Evolutionary conservation across 2,888 invertebrate genomes (phyloP).

Genomic region (Microctonus brassicae): DNA sequence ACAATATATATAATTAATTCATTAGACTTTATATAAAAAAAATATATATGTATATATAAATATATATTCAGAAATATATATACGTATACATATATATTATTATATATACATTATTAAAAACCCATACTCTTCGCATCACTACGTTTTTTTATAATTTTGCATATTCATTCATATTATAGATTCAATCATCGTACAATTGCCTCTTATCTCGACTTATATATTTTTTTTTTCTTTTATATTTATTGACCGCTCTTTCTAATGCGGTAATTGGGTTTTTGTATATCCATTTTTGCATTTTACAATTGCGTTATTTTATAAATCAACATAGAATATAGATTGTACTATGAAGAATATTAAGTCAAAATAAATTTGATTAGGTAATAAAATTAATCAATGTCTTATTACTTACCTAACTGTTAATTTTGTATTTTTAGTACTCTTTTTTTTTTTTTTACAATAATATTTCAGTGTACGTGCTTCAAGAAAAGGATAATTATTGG

Average conservation of each 20-base stretch:
- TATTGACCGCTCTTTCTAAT: constrained; percentile 41
- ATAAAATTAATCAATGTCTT: constrained; percentile 53
- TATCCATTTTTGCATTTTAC: constrained; percentile 58
- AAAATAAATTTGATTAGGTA: constrained; percentile 71
- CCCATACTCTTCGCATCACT: constrained; percentile 48
- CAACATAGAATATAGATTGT: constrained; percentile 69
- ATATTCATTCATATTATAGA: constrained; percentile 46
- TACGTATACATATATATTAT: constrained; percentile 40
- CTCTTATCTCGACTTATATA: constrained; percentile 44
- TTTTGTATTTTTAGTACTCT: too few species aligned
- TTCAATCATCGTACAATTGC: constrained; percentile 50
- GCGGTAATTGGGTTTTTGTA: constrained; percentile 42
- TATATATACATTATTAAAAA: constrained; percentile 37
- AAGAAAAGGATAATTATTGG: too few species aligned
- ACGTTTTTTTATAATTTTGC: constrained; percentile 53
- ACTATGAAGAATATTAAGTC: constrained; percentile 69
- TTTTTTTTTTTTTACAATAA: not conserved
- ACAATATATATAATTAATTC: constrained; percentile 68
- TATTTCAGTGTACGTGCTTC: too few species aligned
- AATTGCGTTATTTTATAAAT: constrained; percentile 69
- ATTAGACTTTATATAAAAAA: constrained; percentile 66
- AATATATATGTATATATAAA: constrained; percentile 56
- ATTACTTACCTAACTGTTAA: not conserved
- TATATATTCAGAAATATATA: constrained; percentile 46
- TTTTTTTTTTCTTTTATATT: constrained; percentile 45